Conservation (phyloP, 2,797 vertebrate species). For the Rhinogobio ventralis region DNA sequence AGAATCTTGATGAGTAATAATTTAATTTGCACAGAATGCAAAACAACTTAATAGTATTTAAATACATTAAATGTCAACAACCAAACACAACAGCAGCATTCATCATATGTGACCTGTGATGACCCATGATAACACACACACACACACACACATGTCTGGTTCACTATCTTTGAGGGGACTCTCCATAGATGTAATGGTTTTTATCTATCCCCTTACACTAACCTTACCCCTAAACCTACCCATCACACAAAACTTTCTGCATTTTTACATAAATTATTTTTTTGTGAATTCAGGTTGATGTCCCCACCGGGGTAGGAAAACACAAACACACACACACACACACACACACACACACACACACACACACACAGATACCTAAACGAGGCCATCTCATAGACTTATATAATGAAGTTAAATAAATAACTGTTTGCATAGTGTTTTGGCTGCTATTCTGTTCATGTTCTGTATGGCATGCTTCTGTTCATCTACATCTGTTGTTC, state of each 20-base stretch:
- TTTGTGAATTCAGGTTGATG: too few relatives aligned
- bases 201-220: neutral
- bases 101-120: neutral
- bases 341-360: neutral
- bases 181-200: neutral
- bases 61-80: conserved; percentile 58
- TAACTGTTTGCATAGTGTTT: neutral
- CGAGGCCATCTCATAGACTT: neutral
- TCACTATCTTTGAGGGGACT: too few relatives aligned
- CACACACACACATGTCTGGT: neutral
- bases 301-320: too few relatives aligned
- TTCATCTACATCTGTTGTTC: neutral
- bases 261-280: too few relatives aligned
- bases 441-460: neutral
- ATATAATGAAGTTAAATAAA: neutral
- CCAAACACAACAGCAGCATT: conserved; percentile 15
- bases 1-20: neutral
- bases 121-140: neutral
- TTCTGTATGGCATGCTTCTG: neutral
- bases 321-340: neutral
- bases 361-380: neutral
- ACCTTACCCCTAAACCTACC: too few relatives aligned
- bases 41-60: conserved; percentile 17
- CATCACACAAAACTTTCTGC: too few relatives aligned
- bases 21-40: neutral